Evolutionary conservation across 2,113 vertebrate species (phyloP).

Genomic region (Lycocorax pyrrhopterus): DNA sequence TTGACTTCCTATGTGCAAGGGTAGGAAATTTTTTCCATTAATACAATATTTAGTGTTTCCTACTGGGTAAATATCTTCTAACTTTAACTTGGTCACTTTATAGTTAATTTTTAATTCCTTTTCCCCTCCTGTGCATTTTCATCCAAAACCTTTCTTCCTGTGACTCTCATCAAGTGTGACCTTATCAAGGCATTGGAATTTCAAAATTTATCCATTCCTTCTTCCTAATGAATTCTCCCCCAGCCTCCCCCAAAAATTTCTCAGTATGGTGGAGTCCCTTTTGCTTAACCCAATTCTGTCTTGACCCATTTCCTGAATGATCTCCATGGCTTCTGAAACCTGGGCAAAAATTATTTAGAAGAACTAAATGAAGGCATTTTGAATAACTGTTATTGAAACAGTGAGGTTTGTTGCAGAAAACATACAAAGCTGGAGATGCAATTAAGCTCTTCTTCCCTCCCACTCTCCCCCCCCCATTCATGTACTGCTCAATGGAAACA

Average conservation of each 20-base stretch:
- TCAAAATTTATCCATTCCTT: neutral
- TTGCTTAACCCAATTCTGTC: neutral
- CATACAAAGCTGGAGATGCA: neutral
- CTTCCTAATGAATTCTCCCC: neutral
- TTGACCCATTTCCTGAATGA: neutral
- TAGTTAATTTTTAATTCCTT: neutral
- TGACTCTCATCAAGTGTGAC: neutral
- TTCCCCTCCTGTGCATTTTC: neutral
- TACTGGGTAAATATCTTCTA: neutral
- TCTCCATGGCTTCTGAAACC: neutral
- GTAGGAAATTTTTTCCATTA: neutral
- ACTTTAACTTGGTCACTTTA: neutral
- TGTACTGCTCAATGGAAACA: neutral
- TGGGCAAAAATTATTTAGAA: neutral
- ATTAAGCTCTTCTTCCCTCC: neutral
- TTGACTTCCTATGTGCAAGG: neutral
- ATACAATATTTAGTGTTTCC: neutral
- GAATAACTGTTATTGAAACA: neutral
- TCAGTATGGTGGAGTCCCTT: neutral
- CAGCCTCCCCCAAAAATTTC: neutral
- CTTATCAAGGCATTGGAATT: neutral
- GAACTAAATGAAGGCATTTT: neutral
- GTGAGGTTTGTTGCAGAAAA: neutral
- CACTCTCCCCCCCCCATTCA: neutral
- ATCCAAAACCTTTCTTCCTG: neutral